Evolutionary conservation across 2,888 invertebrate genomes (phyloP), one percentile per base, ranked within the genome.

Genomic region (Hedya salicella): DNA sequence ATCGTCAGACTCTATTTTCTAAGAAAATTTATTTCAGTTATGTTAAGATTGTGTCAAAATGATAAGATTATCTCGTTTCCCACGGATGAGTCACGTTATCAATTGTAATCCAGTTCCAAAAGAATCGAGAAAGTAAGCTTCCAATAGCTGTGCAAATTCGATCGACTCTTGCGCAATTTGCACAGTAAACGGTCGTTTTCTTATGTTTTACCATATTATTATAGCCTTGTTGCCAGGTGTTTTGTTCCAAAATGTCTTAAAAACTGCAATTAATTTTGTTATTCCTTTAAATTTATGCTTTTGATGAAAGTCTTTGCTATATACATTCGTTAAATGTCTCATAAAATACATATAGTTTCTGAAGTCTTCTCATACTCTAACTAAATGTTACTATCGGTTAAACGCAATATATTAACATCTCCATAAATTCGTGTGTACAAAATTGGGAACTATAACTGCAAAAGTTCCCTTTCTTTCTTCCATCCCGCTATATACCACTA

Each of bases 61-160:
- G 30, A 44, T 30, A 32, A 44, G 32, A 4, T 32, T 57, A 57
- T 57, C 44, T 44, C 17, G 30, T 16, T 44, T 57, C 57, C 42
- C 57, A 57, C 44, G n/a, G 44, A 60, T 60, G 59, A 49, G 21
- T 49, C 25, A 60, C 39, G 36, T 25, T 49, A 49, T 60, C 48
- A 39, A 60, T 39, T 60, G 14, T 60, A 60, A 48, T 59, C 32
- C 53, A 50, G 25, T 32, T 64, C n/a, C 16, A 57, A 30, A n/a
- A 44, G 57, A 40, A 36, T 17, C 57, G 59, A 54, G 61, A 61
- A 66, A 61, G 53, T 54, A 60, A 66, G 42, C 32, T 40, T 36
- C 48, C 53, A 54, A 48, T 54, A 48, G 14, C 13, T 53, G 60
- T 44, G 53, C 40, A 16, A 65, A 59, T 59, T 52, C 50, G 63